A percentile compares a stretch with the other conserved stretches of the same genome.
Evolutionary conservation across 2,113 vertebrate species (phyloP).

Genomic region (Melanerpes formicivorus): DNA sequence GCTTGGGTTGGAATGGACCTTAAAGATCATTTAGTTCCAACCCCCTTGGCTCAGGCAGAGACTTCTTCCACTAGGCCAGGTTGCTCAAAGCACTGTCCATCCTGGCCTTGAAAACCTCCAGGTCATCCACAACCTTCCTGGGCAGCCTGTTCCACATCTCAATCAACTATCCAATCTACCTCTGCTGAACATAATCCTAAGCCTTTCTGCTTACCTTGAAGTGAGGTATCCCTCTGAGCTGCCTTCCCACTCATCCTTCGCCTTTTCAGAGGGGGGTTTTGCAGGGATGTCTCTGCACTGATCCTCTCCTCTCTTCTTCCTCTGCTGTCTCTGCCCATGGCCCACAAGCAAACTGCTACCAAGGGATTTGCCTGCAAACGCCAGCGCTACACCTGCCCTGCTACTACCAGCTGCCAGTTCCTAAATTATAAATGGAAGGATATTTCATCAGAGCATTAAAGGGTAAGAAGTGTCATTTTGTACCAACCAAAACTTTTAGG

Average conservation of each 20-base stretch:
- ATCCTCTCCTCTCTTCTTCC: background rate
- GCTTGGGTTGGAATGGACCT: too few species aligned
- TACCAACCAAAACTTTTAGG: slow-evolving; percentile 58
- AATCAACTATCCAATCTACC: background rate
- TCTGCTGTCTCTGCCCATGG: background rate
- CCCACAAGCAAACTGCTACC: background rate
- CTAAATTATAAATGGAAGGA: slow-evolving; percentile 56
- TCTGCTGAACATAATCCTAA: background rate
- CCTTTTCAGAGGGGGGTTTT: background rate
- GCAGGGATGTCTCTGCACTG: background rate
- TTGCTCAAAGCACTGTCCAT: too few species aligned
- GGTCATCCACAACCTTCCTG: too few species aligned
- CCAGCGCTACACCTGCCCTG: slow-evolving; percentile 39
- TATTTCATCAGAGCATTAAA: slow-evolving; percentile 70
- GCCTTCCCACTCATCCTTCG: background rate
- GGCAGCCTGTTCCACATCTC: background rate
- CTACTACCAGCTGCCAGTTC: slow-evolving; percentile 59
- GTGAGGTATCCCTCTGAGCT: background rate
- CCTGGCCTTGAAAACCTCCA: too few species aligned
- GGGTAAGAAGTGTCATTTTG: slow-evolving; percentile 57
- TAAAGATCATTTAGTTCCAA: too few species aligned
- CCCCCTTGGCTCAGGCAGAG: too few species aligned
- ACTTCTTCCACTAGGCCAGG: too few species aligned
- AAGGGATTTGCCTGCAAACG: background rate
- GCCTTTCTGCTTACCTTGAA: background rate